Percentiles rank a stretch among this genome's conserved stretches.
These are phyloP conservation scores for Sphaerophoria rueppellii DNA, from an alignment of 2,888 invertebrate species.

Conservation along the genomic window DNA sequence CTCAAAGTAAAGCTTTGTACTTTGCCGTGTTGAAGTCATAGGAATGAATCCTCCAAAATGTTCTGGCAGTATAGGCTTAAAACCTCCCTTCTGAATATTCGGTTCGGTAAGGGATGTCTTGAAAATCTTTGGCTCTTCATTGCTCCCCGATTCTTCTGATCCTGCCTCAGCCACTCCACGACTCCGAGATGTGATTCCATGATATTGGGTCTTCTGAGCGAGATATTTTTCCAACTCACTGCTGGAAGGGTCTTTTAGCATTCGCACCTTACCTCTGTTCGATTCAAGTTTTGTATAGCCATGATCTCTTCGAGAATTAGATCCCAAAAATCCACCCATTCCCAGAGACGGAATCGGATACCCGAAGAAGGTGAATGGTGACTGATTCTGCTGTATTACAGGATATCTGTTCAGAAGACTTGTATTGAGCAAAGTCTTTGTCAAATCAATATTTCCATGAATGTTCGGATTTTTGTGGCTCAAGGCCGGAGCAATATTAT, in stretches of 20 bases:
- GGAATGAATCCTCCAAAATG: conserved; percentile 89
- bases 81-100: conserved; percentile 88
- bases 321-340: conserved; percentile 86
- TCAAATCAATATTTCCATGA: conserved; percentile 84
- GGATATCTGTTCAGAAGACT: conserved; percentile 80
- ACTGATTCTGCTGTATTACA: conserved; percentile 74
- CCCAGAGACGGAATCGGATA: conserved; percentile 90
- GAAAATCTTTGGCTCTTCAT: conserved; percentile 79
- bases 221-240: conserved; percentile 81
- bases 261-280: conserved; percentile 79
- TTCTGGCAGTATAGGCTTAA: conserved; percentile 89
- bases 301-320: conserved; percentile 78
- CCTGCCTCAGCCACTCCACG: conserved; percentile 75
- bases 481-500: conserved; percentile 82
- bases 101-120: conserved; percentile 80
- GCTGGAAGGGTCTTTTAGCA: conserved; percentile 80
- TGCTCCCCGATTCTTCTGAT: conserved; percentile 78
- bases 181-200: conserved; percentile 76
- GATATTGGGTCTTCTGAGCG: conserved; percentile 76
- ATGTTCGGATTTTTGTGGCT: conserved; percentile 82
- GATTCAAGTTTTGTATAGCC: conserved; percentile 80
- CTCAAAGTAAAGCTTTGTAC: conserved; percentile 22
- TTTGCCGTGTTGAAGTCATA: conserved; percentile 82
- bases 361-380: conserved; percentile 92
- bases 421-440: conserved; percentile 81